phyloP scores from a whole-genome alignment of 2,888 invertebrate genomes.

The Caenorhabditis sp. region DNA sequence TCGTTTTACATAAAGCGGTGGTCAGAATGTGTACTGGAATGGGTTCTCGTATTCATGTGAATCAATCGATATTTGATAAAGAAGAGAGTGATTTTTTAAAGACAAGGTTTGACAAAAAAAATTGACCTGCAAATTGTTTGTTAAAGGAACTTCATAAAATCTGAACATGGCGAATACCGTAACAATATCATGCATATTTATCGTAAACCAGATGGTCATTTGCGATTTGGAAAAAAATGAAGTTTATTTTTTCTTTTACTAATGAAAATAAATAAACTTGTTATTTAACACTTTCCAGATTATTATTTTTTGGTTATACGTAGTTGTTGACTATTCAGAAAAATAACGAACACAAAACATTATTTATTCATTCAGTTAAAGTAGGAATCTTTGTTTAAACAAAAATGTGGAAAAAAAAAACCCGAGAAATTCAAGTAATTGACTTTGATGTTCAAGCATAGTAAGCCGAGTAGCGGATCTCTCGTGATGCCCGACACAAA shows the following conservation, averaged over 20 bases:
- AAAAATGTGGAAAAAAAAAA: constrained; percentile 6
- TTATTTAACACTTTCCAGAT: background rate
- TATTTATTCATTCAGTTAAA: constrained; percentile 1
- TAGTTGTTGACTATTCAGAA: background rate
- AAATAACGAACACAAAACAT: background rate
- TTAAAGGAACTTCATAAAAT: background rate
- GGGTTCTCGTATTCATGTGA: constrained; percentile 14
- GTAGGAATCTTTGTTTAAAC: background rate
- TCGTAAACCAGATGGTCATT: constrained; percentile 42
- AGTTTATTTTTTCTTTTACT: no score
- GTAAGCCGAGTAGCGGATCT: constrained; percentile 54
- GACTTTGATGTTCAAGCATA: constrained; percentile 34
- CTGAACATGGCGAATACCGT: constrained; percentile 23
- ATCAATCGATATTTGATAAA: constrained; percentile 35
- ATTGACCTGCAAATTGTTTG: background rate
- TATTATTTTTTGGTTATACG: background rate
- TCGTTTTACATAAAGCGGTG: constrained; percentile 46
- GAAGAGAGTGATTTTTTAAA: constrained; percentile 25
- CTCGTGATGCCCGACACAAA: constrained; percentile 61
- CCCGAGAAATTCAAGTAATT: background rate
- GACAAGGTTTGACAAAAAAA: background rate
- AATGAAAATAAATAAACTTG: constrained; percentile 2
- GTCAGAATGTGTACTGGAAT: constrained; percentile 26
- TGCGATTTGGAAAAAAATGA: constrained; percentile 40
- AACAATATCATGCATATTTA: constrained; percentile 42